Conservation (phyloP, 2,888 invertebrate genomes). For the Acanthopleura granulata region DNA sequence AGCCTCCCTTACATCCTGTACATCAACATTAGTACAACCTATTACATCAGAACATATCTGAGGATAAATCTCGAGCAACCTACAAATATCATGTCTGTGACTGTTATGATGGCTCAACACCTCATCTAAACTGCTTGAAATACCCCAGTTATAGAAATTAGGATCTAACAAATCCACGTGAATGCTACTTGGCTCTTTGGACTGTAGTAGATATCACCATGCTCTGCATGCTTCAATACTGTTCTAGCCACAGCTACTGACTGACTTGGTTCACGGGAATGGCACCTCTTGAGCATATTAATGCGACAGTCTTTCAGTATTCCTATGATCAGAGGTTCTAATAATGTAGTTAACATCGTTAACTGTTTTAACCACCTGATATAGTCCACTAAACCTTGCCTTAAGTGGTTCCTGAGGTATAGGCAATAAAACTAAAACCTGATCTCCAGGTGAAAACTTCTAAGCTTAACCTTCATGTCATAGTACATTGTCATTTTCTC, state of each 20-base stretch:
- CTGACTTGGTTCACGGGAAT: constrained; percentile 22
- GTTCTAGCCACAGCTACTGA: neutral
- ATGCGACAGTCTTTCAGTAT: constrained; percentile 32
- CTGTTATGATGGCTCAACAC: no score
- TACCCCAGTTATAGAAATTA: neutral
- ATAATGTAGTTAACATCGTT: constrained; percentile 22
- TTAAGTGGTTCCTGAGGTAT: constrained; percentile 9
- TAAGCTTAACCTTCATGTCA: neutral
- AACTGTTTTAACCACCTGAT: neutral
- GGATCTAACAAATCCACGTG: neutral
- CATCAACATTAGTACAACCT: neutral
- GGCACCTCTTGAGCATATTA: constrained; percentile 33
- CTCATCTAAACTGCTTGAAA: neutral
- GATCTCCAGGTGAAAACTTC: neutral
- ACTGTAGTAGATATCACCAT: neutral
- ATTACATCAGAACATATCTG: no score
- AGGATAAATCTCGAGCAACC: no score
- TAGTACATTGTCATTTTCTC: neutral
- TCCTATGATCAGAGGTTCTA: constrained; percentile 29
- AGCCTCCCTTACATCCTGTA: no score
- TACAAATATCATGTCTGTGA: no score
- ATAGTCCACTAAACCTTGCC: constrained; percentile 24
- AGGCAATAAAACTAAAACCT: constrained; percentile 7
- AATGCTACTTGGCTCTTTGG: no score
- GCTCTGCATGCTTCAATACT: neutral